Evolutionary conservation across 2,113 vertebrate genomes (phyloP).

Genomic region (Thalassoma bifasciatum): DNA sequence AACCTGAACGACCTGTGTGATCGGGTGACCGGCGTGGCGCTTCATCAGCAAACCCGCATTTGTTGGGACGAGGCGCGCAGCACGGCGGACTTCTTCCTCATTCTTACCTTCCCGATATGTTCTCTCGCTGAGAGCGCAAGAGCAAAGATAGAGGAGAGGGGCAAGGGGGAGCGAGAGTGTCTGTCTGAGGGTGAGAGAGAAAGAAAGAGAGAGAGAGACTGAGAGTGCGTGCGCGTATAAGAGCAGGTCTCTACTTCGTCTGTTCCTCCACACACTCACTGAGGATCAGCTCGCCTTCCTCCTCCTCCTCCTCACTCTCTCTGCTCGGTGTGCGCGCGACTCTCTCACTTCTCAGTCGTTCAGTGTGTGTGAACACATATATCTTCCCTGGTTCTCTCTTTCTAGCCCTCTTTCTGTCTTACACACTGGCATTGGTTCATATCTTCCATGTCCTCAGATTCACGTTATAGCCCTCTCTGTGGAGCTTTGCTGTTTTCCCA

Average conservation of each 20-base stretch:
- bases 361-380: constrained; percentile 7
- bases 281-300: constrained; percentile 42
- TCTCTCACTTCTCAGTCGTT: constrained; percentile 15
- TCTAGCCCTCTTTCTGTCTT: too few species aligned
- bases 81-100: constrained; percentile 81
- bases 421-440: neutral
- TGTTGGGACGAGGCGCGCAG: constrained; percentile 72
- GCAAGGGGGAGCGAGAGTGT: neutral
- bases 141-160: constrained; percentile 12
- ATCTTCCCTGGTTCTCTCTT: too few species aligned
- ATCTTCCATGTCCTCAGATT: neutral
- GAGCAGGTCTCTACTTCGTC: constrained; percentile 63
- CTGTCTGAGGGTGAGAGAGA: neutral
- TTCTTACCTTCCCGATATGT: constrained; percentile 73
- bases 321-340: constrained; percentile 5
- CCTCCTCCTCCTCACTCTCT: constrained; percentile 8
- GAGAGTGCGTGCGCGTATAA: neutral
- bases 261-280: constrained; percentile 53
- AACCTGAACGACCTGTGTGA: constrained; percentile 79
- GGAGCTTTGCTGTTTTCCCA: neutral
- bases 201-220: neutral
- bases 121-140: constrained; percentile 35
- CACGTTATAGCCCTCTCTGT: neutral
- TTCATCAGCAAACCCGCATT: constrained; percentile 81
- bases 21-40: constrained; percentile 76